A percentile compares a stretch with the other conserved stretches of the same genome.
phyloP scores from a whole-genome alignment of 1,140 invertebrate genomes.

The Plectrocnemia conspersa region DNA sequence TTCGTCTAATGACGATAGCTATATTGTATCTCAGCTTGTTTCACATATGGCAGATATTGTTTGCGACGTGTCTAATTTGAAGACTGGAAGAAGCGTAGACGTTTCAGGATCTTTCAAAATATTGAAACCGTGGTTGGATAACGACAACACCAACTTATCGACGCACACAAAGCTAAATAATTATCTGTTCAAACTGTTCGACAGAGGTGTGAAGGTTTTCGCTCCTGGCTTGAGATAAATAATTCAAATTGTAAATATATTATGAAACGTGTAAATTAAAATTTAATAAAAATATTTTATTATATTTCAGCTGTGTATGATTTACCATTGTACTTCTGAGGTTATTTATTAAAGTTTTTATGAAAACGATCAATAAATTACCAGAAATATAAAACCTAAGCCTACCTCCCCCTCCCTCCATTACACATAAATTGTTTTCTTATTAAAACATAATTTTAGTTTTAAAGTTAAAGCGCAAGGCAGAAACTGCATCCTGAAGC shows the following conservation, averaged over 20 bases:
- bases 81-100: slow-evolving; percentile 62
- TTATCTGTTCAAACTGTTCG: slow-evolving; percentile 65
- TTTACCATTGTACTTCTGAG: no score
- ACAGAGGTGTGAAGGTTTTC: slow-evolving; percentile 66
- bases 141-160: slow-evolving; percentile 39
- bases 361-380: no score
- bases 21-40: slow-evolving; percentile 54
- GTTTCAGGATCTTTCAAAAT: slow-evolving; percentile 60
- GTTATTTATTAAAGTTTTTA: no score
- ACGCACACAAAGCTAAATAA: slow-evolving; percentile 43
- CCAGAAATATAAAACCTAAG: no score
- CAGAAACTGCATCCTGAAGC: no score
- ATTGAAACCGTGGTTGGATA: slow-evolving; percentile 48
- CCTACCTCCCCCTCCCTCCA: no score
- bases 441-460: no score
- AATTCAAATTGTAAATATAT: neutral
- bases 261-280: no score
- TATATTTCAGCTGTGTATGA: no score
- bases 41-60: slow-evolving; percentile 58
- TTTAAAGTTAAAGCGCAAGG: no score
- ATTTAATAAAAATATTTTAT: no score
- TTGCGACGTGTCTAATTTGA: slow-evolving; percentile 58
- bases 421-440: no score
- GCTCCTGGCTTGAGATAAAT: slow-evolving; percentile 51
- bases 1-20: slow-evolving; percentile 53